A percentile compares a stretch with the other conserved stretches of the same genome.
These are phyloP conservation scores for Teinopalpus imperialis DNA, from an alignment of 2,888 invertebrate species.

Conservation along the genomic window DNA sequence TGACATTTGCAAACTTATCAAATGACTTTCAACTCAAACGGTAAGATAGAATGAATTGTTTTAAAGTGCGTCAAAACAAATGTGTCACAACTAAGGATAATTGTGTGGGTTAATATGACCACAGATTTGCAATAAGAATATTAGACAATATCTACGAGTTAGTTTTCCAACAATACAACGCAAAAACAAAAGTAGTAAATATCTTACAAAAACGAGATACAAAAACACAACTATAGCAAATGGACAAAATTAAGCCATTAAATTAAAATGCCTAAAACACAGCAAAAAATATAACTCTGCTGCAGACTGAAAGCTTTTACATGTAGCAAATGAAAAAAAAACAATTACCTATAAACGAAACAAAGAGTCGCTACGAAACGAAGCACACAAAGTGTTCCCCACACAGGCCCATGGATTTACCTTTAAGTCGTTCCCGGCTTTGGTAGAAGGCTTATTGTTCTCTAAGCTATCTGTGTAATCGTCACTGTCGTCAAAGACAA, in stretches of 20 bases:
- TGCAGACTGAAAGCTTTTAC: slow-evolving; percentile 36
- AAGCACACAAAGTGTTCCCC: slow-evolving; percentile 38
- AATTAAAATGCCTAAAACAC: slow-evolving; percentile 10
- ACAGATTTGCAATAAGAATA: slow-evolving; percentile 4
- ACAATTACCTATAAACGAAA: slow-evolving; percentile 29
- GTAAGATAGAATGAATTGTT: background rate
- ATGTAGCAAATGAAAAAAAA: slow-evolving; percentile 37
- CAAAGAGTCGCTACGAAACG: slow-evolving; percentile 38
- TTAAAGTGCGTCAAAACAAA: slow-evolving; percentile 1
- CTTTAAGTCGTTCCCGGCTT: slow-evolving; percentile 77
- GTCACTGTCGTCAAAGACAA: slow-evolving; percentile 85
- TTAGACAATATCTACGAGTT: slow-evolving; percentile 3
- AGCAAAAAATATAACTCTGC: slow-evolving; percentile 33
- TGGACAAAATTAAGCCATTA: background rate
- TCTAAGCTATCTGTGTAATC: slow-evolving; percentile 90
- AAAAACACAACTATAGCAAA: slow-evolving; percentile 23
- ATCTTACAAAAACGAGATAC: slow-evolving; percentile 1
- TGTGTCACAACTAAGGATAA: slow-evolving; percentile 6
- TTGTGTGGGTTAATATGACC: slow-evolving; percentile 2
- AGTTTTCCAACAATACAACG: slow-evolving; percentile 2
- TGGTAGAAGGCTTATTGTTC: slow-evolving; percentile 75
- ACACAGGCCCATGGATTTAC: slow-evolving; percentile 63
- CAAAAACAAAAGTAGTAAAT: too few relatives aligned
- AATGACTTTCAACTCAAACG: too few relatives aligned
- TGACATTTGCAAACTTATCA: too few relatives aligned